Evolutionary conservation across 2,888 invertebrate genomes (phyloP).

Genomic region (Ochropleura leucogaster): DNA sequence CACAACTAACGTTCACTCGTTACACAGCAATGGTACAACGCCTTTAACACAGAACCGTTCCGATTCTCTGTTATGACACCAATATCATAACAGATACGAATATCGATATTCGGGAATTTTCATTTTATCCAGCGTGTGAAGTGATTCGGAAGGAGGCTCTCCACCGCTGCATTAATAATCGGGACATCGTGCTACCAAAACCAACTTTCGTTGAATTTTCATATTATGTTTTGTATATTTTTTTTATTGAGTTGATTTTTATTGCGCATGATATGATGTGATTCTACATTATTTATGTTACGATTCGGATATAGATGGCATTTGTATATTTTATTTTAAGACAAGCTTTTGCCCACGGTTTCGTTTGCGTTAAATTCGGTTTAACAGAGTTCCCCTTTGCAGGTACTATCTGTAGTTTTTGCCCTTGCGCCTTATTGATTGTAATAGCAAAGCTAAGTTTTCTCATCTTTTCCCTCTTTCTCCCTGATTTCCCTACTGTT

Average conservation of each 20-base stretch:
- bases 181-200: slow-evolving; percentile 47
- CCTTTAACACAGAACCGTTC: slow-evolving; percentile 28
- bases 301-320: background rate
- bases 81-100: slow-evolving; percentile 52
- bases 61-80: slow-evolving; percentile 48
- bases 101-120: slow-evolving; percentile 62
- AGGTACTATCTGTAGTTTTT: too few species aligned
- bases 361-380: too few species aligned
- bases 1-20: background rate
- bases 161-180: slow-evolving; percentile 65
- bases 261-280: background rate
- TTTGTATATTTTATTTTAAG: background rate
- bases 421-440: too few species aligned
- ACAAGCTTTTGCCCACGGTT: too few species aligned
- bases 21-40: background rate
- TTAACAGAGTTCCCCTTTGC: too few species aligned
- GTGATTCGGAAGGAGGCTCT: slow-evolving; percentile 59
- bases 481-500: too few species aligned
- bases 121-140: slow-evolving; percentile 63
- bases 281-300: background rate
- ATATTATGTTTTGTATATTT: slow-evolving; percentile 2
- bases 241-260: slow-evolving; percentile 5
- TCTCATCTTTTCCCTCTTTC: too few species aligned
- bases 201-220: slow-evolving; percentile 41
- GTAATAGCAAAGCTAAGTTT: too few species aligned